Evolutionary conservation across 2,797 vertebrate species (phyloP).

Genomic region (Pseudochirops corinnae): DNA sequence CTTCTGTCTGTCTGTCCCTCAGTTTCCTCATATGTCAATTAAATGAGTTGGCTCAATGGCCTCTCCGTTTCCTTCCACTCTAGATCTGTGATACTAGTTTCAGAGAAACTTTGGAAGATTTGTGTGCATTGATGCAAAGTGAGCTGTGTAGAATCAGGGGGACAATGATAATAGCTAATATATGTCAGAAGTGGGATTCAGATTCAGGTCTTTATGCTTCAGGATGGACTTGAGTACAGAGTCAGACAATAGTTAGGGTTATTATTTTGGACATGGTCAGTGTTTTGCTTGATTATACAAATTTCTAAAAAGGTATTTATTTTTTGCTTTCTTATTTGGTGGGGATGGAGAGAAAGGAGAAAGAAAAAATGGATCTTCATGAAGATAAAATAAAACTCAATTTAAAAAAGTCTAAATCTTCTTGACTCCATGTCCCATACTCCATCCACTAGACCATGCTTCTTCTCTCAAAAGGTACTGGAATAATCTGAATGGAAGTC

Average conservation of each 20-base stretch:
- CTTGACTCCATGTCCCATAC: background rate
- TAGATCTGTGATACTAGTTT: background rate
- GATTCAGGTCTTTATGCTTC: background rate
- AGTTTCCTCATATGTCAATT: background rate
- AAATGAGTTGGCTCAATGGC: background rate
- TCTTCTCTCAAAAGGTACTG: background rate
- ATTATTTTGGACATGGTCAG: background rate
- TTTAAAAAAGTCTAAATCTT: background rate
- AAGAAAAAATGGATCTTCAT: background rate
- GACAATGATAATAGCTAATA: background rate
- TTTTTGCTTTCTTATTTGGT: background rate
- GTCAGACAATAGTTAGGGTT: background rate
- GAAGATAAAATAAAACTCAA: background rate
- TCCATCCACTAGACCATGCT: background rate
- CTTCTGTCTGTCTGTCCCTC: background rate
- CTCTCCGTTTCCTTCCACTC: background rate
- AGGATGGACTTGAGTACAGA: background rate
- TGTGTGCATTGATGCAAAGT: background rate
- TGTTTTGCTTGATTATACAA: background rate
- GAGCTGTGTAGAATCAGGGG: background rate
- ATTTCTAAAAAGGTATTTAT: background rate
- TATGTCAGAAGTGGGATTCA: background rate
- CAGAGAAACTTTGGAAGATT: background rate
- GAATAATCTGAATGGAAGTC: background rate
- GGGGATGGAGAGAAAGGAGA: background rate